These are phyloP conservation scores for Cabera pusaria DNA, from an alignment of 2,888 invertebrate species.

Conservation along the genomic window DNA sequence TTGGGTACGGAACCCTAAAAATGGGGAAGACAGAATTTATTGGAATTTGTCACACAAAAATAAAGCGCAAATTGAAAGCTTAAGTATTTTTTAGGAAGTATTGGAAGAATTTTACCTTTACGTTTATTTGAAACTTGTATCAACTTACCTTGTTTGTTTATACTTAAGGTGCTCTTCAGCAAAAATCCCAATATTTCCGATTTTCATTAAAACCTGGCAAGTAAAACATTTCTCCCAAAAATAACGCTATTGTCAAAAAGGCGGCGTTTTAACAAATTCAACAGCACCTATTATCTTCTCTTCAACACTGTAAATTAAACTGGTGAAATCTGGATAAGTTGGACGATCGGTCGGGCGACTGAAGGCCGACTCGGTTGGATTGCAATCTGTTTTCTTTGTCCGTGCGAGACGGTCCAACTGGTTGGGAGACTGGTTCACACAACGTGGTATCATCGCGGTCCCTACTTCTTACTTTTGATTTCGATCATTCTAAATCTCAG, in stretches of 20 bases:
- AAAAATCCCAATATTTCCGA: too few relatives aligned
- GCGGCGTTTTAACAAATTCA: constrained; percentile 66
- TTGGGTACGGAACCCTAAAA: too few relatives aligned
- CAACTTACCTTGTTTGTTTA: too few relatives aligned
- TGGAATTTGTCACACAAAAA: too few relatives aligned
- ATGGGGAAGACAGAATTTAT: too few relatives aligned
- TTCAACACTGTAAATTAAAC: constrained; percentile 77
- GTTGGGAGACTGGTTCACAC: constrained; percentile 47
- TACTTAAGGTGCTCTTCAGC: too few relatives aligned
- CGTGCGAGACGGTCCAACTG: constrained; percentile 46
- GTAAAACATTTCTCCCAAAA: constrained; percentile 12
- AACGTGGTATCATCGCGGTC: constrained; percentile 48
- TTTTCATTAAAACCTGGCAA: constrained; percentile 6
- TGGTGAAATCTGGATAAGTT: constrained; percentile 51
- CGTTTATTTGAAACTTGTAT: too few relatives aligned
- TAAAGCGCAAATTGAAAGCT: too few relatives aligned
- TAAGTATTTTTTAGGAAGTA: too few relatives aligned
- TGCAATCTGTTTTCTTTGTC: constrained; percentile 78
- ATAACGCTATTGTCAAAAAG: constrained; percentile 43
- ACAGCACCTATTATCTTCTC: constrained; percentile 72
- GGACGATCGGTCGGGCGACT: constrained; percentile 42
- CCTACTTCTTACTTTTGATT: too few relatives aligned
- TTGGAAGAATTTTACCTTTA: too few relatives aligned
- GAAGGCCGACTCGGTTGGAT: constrained; percentile 43
- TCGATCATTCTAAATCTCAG: too few relatives aligned